Base-by-base conservation (phyloP, 35 echinoderm and acorn worm genomes). In the Acanthaster planci region DNA sequence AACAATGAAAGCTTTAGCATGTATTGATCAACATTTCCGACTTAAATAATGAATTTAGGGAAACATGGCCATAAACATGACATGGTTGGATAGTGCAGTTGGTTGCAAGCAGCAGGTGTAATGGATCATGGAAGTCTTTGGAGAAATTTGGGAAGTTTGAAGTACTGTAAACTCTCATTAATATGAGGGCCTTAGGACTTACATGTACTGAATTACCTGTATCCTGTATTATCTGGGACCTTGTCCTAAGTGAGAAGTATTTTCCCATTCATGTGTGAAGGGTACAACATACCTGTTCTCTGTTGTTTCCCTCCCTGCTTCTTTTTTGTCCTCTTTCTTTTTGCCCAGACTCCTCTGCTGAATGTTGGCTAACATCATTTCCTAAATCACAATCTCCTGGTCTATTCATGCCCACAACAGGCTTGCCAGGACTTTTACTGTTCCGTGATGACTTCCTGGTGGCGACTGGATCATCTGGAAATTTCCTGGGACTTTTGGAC, bases 311-410 rank as follows among this genome's bases (percentile, higher is more conserved):
- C 14, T 72, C 64, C 10, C 64, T 72, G 64, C 34, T 72, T 23
- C 64, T 72, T 34, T 72, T 72, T 14, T 72, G 64, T 31, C 64
- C 64, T 72, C 64, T 72, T 34, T 72, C 64, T 72, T 21, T 72
- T 34, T 72, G 22, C 34, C 23, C 64, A 0, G 64, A 10, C 18
- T 72, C 64, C 64, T 72, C 19, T 34, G 2, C 42, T 47, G 42
- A 47, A 47, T 47, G 42, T 34, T 72, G 21, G 30, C 26, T 12
- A 7, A 15, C 2, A 31, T 10, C 64, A 27, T 34, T 72, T 35
- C 34, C 64, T 7, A 8, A 26, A 9, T 72, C 64, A 35, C 15
- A 19, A 27, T 15, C 7, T 7, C 34, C 23, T 72, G 29, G 26
- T 21, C 18, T 26, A 36, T 47, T 47, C 42, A 47, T 12, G 12